Base-by-base conservation (phyloP, 2,113 vertebrate species). In the Puma concolor region DNA sequence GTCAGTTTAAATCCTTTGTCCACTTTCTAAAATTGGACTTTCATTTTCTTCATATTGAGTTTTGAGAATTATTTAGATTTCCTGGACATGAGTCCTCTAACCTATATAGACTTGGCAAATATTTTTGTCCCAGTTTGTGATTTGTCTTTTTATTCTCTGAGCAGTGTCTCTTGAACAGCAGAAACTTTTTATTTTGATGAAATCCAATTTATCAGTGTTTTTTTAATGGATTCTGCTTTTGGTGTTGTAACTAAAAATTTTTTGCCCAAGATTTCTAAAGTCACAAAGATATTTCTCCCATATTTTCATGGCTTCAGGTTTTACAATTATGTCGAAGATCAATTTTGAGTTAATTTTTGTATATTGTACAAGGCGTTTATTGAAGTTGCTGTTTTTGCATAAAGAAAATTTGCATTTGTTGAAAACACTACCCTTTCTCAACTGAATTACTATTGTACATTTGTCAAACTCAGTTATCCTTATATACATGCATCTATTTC, bases 51-150 rank as follows among this genome's bases (percentile, higher is more conserved):
- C 25, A 88, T 82, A 54, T 29, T 74, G 44, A 86, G 23, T 74
- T 92, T 94, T 92, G 88, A 95, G 60, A 87, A 87, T 48, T 87
- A 74, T 69, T 57, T 66, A 27, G 31, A 29, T 64, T 38, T 87
- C 38, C 69, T 91, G 31, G 36, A 4, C 82, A 57, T 67, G 90
- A 91, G 7, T 82, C 23, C 41, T 67, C 84, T 27, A 63, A 60
- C 38, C 25, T 13, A 33, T 76, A 44, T 31, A 91, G 19, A 63
- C 8, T 83, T 81, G 23, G 27, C 2, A 86, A 91, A 80, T 95
- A 71, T 52, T 66, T 85, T 92, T 91, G 25, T 86, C 33, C 50
- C 7, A 19, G 33, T 63, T 8, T 71, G 38, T 60, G 41, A 63
- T 48, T 80, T 94, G 21, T 36, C 38, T 88, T 82, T 85, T 72